Evolutionary conservation across 2,888 invertebrate genomes (phyloP).

Genomic region (Phrixothrix hirtus): DNA sequence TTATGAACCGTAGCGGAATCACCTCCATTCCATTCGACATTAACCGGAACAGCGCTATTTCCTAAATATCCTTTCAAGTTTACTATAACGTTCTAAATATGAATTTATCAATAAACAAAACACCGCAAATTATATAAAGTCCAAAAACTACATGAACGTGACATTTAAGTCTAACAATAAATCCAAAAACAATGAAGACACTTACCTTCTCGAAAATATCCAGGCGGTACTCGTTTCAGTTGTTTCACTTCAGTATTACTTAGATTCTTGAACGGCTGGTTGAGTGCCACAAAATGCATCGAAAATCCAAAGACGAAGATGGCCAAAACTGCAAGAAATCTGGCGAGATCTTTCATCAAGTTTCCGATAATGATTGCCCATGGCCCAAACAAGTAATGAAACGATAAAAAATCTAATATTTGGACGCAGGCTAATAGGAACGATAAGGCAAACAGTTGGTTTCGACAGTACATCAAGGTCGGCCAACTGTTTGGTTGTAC

Average conservation of each 20-base stretch:
- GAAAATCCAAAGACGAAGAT: conserved; percentile 99
- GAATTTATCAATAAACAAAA: neutral
- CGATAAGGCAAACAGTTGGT: conserved; percentile 95
- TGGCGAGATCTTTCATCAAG: conserved; percentile 89
- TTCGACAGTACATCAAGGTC: conserved; percentile 89
- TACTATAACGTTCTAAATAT: neutral
- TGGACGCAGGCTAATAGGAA: conserved; percentile 96
- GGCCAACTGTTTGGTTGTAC: conserved; percentile 72
- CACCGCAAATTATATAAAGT: conserved; percentile 21
- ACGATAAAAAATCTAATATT: conserved; percentile 95
- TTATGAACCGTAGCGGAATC: neutral
- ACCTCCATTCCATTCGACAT: conserved; percentile 7
- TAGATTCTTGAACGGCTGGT: conserved; percentile 86
- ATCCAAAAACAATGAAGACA: neutral
- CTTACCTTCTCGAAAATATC: conserved; percentile 74
- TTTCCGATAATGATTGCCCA: conserved; percentile 99
- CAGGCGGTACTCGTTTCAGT: conserved; percentile 42
- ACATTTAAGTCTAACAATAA: conserved; percentile 2
- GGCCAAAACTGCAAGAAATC: conserved; percentile 94
- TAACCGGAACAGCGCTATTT: conserved; percentile 2
- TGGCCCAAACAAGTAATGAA: conserved; percentile 98
- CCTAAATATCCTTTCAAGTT: conserved; percentile 8
- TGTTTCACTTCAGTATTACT: conserved; percentile 62
- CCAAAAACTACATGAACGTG: conserved; percentile 12
- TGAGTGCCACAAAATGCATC: conserved; percentile 93